A percentile compares a stretch with the other conserved stretches of the same genome.
These are phyloP conservation scores for Petaurus breviceps DNA, from an alignment of 2,113 vertebrate genomes.

Conservation along the genomic window DNA sequence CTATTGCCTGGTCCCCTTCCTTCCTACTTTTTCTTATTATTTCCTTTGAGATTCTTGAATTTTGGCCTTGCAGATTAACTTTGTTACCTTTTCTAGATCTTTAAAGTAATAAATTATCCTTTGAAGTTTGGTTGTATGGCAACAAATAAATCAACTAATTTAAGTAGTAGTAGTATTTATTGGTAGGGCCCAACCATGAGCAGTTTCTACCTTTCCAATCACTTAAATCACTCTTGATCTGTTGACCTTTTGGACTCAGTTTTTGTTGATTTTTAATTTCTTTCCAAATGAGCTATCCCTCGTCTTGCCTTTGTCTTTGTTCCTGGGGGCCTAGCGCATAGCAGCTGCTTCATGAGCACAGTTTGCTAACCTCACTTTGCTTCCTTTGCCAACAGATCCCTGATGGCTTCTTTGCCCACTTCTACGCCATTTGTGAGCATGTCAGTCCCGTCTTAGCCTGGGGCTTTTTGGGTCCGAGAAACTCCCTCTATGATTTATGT, in stretches of 20 bases:
- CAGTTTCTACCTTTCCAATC: background rate
- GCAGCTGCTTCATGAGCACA: background rate
- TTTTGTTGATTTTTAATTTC: background rate
- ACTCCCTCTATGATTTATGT: constrained; percentile 94
- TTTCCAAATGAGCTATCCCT: background rate
- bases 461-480: constrained; percentile 96
- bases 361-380: constrained; percentile 51
- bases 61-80: background rate
- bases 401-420: constrained; percentile 96
- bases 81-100: background rate
- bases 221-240: background rate
- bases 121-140: background rate
- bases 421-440: constrained; percentile 96
- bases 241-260: background rate
- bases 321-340: background rate
- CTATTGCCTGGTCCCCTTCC: background rate
- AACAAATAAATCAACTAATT: background rate
- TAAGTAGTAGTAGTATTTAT: background rate
- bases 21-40: background rate
- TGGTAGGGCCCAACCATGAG: background rate
- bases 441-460: constrained; percentile 96
- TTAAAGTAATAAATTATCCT: background rate
- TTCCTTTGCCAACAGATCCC: constrained; percentile 85
- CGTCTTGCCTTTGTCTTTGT: background rate
- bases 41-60: background rate